Evolutionary conservation across 2,797 vertebrate genomes (phyloP).

Genomic region (Botia kubotai): DNA sequence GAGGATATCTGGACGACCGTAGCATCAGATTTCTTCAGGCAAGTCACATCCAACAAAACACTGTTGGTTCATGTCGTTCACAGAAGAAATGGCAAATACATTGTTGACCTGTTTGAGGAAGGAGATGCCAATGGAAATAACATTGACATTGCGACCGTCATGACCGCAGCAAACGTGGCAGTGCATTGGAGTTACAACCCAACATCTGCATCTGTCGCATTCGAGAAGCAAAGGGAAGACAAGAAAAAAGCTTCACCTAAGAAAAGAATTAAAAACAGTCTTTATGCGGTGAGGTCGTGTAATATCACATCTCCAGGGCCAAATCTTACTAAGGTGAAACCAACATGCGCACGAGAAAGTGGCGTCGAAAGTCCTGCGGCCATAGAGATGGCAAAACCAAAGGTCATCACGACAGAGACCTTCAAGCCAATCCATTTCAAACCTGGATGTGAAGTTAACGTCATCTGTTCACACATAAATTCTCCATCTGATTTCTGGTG

Average conservation of each 20-base stretch:
- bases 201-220: neutral
- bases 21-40: conserved; percentile 81
- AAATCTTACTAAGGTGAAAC: neutral
- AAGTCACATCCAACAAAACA: conserved; percentile 74
- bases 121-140: conserved; percentile 66
- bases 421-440: conserved; percentile 77
- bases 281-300: neutral
- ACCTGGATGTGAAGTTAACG: conserved; percentile 80
- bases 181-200: conserved; percentile 71
- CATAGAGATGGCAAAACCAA: neutral
- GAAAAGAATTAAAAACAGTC: conserved; percentile 6
- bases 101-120: conserved; percentile 76
- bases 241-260: neutral
- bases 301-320: neutral
- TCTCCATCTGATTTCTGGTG: conserved; percentile 89
- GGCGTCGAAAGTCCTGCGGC: neutral
- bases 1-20: conserved; percentile 82
- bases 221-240: conserved; percentile 17
- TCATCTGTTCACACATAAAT: conserved; percentile 76
- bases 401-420: neutral
- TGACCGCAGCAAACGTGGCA: conserved; percentile 80
- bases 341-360: neutral
- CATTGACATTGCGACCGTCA: conserved; percentile 73
- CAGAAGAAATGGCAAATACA: conserved; percentile 73
- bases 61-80: conserved; percentile 78